Evolutionary conservation across 2,113 vertebrate genomes (phyloP), one percentile per base, ranked within the genome.

Genomic region (Pterocles orientalis): DNA sequence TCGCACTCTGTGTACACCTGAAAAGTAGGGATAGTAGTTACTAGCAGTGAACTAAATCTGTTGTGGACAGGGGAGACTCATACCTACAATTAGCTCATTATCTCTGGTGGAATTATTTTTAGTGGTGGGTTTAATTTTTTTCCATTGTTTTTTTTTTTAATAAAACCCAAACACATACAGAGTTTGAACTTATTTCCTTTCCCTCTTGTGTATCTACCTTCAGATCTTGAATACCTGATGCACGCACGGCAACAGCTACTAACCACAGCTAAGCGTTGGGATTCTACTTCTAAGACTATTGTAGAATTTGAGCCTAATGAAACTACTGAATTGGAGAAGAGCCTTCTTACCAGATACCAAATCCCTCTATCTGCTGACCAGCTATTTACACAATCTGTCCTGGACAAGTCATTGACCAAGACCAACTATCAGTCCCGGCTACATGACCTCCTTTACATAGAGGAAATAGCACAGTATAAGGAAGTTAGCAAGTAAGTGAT

Each of bases 381-480:
- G 98, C 98, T 99, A 20, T 99, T 99, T 98, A 99, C 99, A 71
- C 99, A 99, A 97, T 99, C 99, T 19, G 99, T 99, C 86, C 98
- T 99, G 98, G 99, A 99, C 98, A 99, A 99, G 97, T 99, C 98
- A 79, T 96, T 99, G 97, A 99, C 99, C 97, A 99, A 98, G 98
- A 98, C 98, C 95, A 99, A 99, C 98, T 99, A 99, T 96, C 99
- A 99, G 98, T 98, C 99, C 73, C 98, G 99, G 72, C 97, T 99
- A 80, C 99, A 99, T 6, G 99, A 99, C 97, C 98, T 99, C 97
- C 99, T 99, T 87, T 99, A 99, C 90, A 99, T 99, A 51, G 99
- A 99, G 96, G 99, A 99, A 97, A 99, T 99, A 96, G 99, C 99
- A 73, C 99, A 99, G 96, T 99, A 99, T 94, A 99, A 99, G 97